Percentiles rank a stretch among this genome's conserved stretches.
These are phyloP conservation scores for Hycleus cichorii DNA, from an alignment of 1,140 invertebrate genomes.

Conservation along the genomic window DNA sequence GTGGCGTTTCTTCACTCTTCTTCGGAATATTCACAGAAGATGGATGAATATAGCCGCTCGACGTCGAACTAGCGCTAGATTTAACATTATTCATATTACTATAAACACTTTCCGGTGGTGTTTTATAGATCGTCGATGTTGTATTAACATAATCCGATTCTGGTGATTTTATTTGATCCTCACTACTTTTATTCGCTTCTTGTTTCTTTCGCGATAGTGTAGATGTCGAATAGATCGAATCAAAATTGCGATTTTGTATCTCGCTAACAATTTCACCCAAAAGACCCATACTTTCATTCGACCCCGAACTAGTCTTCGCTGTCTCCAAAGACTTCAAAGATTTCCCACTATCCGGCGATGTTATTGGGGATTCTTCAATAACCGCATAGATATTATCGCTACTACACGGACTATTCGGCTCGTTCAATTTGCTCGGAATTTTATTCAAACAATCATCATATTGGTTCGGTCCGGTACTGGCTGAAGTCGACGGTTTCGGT, in stretches of 20 bases:
- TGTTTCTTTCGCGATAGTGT: slow-evolving; percentile 56
- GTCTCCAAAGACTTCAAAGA: slow-evolving; percentile 50
- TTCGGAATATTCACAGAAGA: slow-evolving; percentile 57
- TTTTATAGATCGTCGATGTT: slow-evolving; percentile 45
- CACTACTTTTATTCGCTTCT: slow-evolving; percentile 38
- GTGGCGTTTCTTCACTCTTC: slow-evolving; percentile 10
- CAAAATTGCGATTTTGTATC: slow-evolving; percentile 74
- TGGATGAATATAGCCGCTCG: slow-evolving; percentile 65
- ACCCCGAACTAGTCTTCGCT: slow-evolving; percentile 40
- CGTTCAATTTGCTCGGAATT: slow-evolving; percentile 46
- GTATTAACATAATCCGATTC: slow-evolving; percentile 48
- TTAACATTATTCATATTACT: slow-evolving; percentile 50
- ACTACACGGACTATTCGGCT: slow-evolving; percentile 48
- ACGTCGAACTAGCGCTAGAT: slow-evolving; percentile 52
- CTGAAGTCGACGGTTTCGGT: slow-evolving; percentile 33
- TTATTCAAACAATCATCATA: slow-evolving; percentile 75
- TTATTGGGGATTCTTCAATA: slow-evolving; percentile 63
- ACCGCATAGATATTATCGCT: slow-evolving; percentile 78
- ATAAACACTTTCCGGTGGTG: slow-evolving; percentile 52
- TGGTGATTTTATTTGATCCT: slow-evolving; percentile 41
- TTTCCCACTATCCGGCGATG: slow-evolving; percentile 43
- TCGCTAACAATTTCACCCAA: slow-evolving; percentile 79
- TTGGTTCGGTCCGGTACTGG: slow-evolving; percentile 44
- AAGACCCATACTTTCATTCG: slow-evolving; percentile 58
- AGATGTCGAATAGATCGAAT: slow-evolving; percentile 76